phyloP scores from a whole-genome alignment of 1,140 invertebrate species.

The Achroia grisella region DNA sequence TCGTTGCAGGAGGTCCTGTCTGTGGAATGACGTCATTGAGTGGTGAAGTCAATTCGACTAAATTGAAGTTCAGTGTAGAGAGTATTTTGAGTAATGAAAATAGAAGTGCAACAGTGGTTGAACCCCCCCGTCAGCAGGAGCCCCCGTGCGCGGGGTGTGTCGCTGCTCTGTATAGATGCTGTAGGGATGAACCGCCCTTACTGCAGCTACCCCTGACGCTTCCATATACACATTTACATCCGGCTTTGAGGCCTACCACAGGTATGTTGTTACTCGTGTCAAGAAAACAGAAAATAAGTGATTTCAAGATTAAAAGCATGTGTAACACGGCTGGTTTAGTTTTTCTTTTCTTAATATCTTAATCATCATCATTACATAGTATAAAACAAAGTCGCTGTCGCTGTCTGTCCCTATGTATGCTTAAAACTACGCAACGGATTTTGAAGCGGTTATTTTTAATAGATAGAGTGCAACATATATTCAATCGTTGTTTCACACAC shows the following conservation, averaged over 20 bases:
- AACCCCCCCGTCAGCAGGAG: conserved; percentile 37
- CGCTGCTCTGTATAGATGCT: conserved; percentile 57
- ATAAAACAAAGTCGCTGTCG: too few relatives aligned
- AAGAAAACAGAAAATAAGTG: too few relatives aligned
- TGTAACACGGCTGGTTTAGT: too few relatives aligned
- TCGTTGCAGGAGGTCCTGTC: conserved; percentile 30
- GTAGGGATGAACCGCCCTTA: conserved; percentile 53
- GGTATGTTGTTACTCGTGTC: conserved; percentile 24
- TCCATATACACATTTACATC: conserved; percentile 57
- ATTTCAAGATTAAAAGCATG: too few relatives aligned
- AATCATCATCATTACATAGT: too few relatives aligned
- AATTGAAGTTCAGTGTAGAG: conserved; percentile 68
- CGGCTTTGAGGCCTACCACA: conserved; percentile 54
- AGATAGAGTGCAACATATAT: too few relatives aligned
- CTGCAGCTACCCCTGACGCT: conserved; percentile 48
- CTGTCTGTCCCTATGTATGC: too few relatives aligned
- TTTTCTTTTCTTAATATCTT: too few relatives aligned
- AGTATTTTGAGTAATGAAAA: conserved; percentile 48
- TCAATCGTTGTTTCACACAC: too few relatives aligned
- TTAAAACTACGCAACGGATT: too few relatives aligned
- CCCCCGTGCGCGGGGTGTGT: conserved; percentile 61
- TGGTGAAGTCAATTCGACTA: conserved; percentile 44
- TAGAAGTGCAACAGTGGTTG: conserved; percentile 14
- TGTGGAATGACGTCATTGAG: conserved; percentile 50
- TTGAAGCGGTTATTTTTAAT: too few relatives aligned